A percentile compares a stretch with the other conserved stretches of the same genome.
Evolutionary conservation across 2,888 invertebrate genomes (phyloP).

Genomic region (Loripinus fragilis): DNA sequence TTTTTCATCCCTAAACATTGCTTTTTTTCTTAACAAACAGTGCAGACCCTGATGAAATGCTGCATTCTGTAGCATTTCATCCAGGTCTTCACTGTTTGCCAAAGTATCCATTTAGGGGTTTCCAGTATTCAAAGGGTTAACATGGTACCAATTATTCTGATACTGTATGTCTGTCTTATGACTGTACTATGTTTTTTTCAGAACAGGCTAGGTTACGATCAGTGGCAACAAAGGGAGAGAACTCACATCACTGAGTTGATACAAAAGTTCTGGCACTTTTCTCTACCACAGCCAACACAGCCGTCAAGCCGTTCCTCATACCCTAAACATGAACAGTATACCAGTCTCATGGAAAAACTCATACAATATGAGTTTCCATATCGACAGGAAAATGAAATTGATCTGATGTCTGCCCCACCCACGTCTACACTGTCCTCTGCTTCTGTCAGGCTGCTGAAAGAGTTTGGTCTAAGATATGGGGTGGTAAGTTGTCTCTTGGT

Average conservation of each 20-base stretch:
- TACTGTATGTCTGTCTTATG: too few species aligned
- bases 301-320: background rate
- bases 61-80: too few species aligned
- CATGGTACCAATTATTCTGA: too few species aligned
- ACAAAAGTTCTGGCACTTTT: conserved; percentile 77
- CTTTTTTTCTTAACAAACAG: too few species aligned
- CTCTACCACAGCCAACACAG: conserved; percentile 66
- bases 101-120: too few species aligned
- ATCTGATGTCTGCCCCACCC: conserved; percentile 57
- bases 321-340: conserved; percentile 70
- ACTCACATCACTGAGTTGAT: conserved; percentile 73
- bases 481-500: conserved; percentile 77
- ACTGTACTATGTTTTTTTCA: conserved; percentile 45
- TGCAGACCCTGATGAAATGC: too few species aligned
- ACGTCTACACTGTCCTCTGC: conserved; percentile 72
- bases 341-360: conserved; percentile 69
- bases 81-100: too few species aligned
- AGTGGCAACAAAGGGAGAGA: conserved; percentile 76
- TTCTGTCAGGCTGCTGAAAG: conserved; percentile 73
- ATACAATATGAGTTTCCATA: conserved; percentile 75
- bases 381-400: conserved; percentile 62
- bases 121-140: too few species aligned
- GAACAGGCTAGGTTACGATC: conserved; percentile 75
- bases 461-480: conserved; percentile 78
- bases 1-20: too few species aligned